Evolutionary conservation across 2,888 invertebrate species (phyloP).

Genomic region (Spisula solida): DNA sequence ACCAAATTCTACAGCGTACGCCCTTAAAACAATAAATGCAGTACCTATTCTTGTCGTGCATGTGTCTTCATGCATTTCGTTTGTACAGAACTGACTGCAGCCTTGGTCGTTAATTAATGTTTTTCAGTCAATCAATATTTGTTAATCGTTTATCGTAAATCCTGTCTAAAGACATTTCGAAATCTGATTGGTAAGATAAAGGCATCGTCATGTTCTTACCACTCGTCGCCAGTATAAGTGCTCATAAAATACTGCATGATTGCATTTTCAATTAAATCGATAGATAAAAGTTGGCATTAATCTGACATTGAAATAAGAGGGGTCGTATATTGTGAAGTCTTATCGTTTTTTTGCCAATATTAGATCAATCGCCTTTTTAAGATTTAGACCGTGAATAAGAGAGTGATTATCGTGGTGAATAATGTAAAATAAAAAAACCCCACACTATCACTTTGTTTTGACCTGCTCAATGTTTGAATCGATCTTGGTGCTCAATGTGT

Average conservation of each 20-base stretch:
- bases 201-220: background rate
- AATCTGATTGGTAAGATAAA: background rate
- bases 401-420: no score
- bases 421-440: no score
- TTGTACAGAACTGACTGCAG: no score
- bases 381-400: no score
- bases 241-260: background rate
- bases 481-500: no score
- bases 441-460: no score
- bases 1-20: no score
- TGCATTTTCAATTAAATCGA: slow-evolving; percentile 16
- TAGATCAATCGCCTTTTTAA: no score
- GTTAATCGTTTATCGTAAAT: background rate
- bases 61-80: no score
- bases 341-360: background rate
- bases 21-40: background rate
- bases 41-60: no score
- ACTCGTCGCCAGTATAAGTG: background rate
- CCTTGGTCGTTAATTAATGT: background rate
- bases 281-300: background rate
- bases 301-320: background rate
- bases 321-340: background rate
- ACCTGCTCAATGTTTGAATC: no score
- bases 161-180: background rate
- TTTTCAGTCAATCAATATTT: background rate